Base-by-base conservation (phyloP, 1,140 invertebrate species). In the Zaprionus kolodkinae region DNA sequence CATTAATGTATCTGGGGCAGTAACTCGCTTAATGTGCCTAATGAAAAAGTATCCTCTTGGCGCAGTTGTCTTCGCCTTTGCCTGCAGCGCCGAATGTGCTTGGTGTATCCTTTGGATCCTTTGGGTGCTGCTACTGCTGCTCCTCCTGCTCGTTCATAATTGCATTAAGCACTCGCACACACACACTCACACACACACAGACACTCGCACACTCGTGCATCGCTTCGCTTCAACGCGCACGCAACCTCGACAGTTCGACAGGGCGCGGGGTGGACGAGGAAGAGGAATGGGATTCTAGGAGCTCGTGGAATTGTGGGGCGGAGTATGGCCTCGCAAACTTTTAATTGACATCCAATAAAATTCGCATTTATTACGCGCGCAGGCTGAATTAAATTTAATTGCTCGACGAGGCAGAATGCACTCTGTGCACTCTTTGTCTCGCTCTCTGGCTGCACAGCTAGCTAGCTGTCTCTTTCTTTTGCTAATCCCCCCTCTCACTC, bases 341-440 rank as follows among this genome's bases (percentile, higher is more conserved):
- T 88, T 88, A 88, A 88, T 88, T 88, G 85, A 88, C 85, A 88
- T 89, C 86, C 85, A 88, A 88, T 88, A 88, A 88, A 88, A 89
- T 89, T 88, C 80, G 71, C 84, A 88, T 88, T 88, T 85, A 88
- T 81, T 85, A 75, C 81, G 54, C 69, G 61, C 60, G 45, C 70
- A 68, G 62, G 65, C 64, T 71, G 81, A 84, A 88, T 84, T 89
- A 78, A 88, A 89, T 89, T 84, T 89, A 88, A 88, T 89, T 88
- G 84, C 78, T 69, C 67, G 57, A 63, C 74, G 57, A 57, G 55
- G 43, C 62, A 38, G 57, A 72, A 72, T 60, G 50, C 69, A 60
- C 21, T 55, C 21, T 55, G 6, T 30, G 27, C 15, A 3, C n/a
- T 38, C 36, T n/a, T 15, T 25, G 10, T 50, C 10, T 25, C 45